Evolutionary conservation across 2,888 invertebrate species (phyloP), one percentile per base, ranked within the genome.

Genomic region (Watsonalla cultraria): DNA sequence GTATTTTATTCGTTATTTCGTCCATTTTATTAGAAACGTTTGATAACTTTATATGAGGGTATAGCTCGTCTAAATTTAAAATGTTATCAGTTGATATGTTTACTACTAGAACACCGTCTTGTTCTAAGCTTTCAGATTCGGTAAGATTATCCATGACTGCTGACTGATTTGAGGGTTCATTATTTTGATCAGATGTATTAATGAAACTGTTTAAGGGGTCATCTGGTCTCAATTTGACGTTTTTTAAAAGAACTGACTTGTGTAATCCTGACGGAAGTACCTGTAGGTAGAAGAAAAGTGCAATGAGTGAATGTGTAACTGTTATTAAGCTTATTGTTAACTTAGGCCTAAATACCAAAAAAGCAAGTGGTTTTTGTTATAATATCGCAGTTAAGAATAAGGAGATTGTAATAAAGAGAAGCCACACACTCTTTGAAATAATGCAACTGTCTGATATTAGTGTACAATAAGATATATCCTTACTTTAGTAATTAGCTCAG

Each of bases 1-100:
- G 92, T 48, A 92, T 91, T 72, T 92, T 92, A 56, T 91, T 90
- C 6, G 87, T 86, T 0, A 86, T 84, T 66, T 92, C 92, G 59
- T 91, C 90, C 66, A 82, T 82, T 80, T 85, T 89, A 51, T 79
- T 84, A 6, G 84, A 80, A 58, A 78, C 65, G 68, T 91, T 85
- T 49, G 86, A 68, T 60, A 88, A 68, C 70, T 84, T 83, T 50
- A 90, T 82, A 55, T 79, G 80, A 45, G 86, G 83, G 58, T 86
- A 89, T 48, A 90, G 68, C 59, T 91, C 91, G 51, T 90, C 89
- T 58, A 87, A 76, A 72, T 90, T 90, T 42, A 91, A 69, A 55
- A 91, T 87, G 57, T 87, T 91, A 53, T 88, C 86, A 4, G 80
- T 82, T 15, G 90, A 91, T 57, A 90, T 76, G 53, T 90, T 91